Conservation (phyloP, 2,888 invertebrate species). For the Hydrotaea cyrtoneurina region DNA sequence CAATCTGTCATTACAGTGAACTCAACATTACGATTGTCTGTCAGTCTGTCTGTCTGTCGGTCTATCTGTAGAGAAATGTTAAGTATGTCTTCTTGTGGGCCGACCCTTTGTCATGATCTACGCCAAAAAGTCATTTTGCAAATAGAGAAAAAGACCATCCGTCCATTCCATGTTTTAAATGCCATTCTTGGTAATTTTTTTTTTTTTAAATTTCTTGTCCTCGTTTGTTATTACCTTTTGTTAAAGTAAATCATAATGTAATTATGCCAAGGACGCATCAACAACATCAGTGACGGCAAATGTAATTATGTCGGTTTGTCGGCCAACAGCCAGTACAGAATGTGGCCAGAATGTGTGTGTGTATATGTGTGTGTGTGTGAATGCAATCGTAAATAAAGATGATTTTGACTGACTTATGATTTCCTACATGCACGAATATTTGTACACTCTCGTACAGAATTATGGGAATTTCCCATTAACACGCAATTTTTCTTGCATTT, state of each 20-base stretch:
- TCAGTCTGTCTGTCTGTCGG: too few relatives aligned
- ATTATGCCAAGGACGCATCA: constrained; percentile 55
- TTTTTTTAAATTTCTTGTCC: not conserved
- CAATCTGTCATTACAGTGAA: not conserved
- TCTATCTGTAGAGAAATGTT: not conserved
- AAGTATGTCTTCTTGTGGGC: not conserved
- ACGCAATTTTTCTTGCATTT: constrained; percentile 62
- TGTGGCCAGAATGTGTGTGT: constrained; percentile 16
- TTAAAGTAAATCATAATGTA: constrained; percentile 55
- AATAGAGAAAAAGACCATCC: not conserved
- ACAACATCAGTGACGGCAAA: not conserved
- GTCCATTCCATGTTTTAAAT: constrained; percentile 35
- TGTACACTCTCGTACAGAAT: not conserved
- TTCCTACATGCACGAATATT: constrained; percentile 53
- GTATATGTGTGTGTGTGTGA: not conserved
- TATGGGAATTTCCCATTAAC: constrained; percentile 62
- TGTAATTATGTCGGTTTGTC: constrained; percentile 53
- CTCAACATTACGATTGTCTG: not conserved
- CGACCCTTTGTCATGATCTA: not conserved
- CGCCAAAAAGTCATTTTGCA: not conserved
- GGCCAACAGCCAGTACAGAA: constrained; percentile 55
- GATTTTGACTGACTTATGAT: constrained; percentile 66
- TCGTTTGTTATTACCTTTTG: constrained; percentile 35
- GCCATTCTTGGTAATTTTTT: not conserved
- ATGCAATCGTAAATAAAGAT: constrained; percentile 40